These are phyloP conservation scores for Procavia capensis DNA, from an alignment of 2,113 vertebrate genomes.

Conservation along the genomic window DNA sequence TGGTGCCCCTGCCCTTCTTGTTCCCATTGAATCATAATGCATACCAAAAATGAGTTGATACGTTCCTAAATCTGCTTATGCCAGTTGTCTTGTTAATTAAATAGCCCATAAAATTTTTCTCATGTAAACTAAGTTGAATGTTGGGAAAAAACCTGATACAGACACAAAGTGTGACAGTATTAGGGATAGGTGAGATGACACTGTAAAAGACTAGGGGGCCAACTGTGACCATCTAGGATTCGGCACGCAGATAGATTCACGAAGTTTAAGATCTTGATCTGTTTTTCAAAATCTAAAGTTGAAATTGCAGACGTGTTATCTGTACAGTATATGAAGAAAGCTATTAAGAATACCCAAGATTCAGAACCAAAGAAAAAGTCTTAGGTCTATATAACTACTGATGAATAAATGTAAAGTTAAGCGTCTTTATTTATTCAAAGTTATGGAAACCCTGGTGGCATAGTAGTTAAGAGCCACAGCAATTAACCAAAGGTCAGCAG, in stretches of 20 bases:
- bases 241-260: background rate
- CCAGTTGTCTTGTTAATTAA: background rate
- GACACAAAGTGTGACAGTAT: background rate
- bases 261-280: background rate
- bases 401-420: slow-evolving; percentile 39
- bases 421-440: slow-evolving; percentile 26
- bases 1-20: background rate
- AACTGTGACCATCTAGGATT: background rate
- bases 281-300: background rate
- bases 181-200: background rate
- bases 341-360: background rate
- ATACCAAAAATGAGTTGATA: background rate
- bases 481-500: too few species aligned
- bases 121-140: background rate
- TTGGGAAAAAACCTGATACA: slow-evolving; percentile 13
- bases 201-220: background rate
- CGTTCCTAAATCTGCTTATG: background rate
- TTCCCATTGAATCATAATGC: background rate
- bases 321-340: background rate
- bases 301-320: background rate
- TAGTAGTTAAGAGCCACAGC: too few species aligned
- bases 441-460: too few species aligned
- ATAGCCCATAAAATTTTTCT: background rate
- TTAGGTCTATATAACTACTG: background rate
- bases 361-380: slow-evolving; percentile 22